Evolutionary conservation across 2,888 invertebrate species (phyloP).

Genomic region (Brachylomia viminalis): DNA sequence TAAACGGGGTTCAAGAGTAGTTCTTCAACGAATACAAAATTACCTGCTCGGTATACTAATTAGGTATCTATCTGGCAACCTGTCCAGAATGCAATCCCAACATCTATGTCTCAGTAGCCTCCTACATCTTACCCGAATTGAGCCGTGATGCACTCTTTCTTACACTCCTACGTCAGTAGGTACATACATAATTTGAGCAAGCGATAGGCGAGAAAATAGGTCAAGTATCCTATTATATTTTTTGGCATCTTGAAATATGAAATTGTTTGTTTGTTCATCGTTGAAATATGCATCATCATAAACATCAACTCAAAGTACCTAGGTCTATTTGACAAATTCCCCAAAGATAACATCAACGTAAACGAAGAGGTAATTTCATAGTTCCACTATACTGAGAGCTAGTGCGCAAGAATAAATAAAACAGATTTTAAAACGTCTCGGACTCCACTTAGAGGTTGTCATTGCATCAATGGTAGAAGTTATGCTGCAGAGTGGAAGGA

Average conservation of each 20-base stretch:
- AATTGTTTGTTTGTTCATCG: slow-evolving; percentile 2
- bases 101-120: slow-evolving; percentile 44
- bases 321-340: background rate
- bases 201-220: slow-evolving; percentile 31
- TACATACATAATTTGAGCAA: slow-evolving; percentile 11
- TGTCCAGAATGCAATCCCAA: slow-evolving; percentile 19
- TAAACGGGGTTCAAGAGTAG: background rate
- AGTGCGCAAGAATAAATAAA: background rate
- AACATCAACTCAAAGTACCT: background rate
- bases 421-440: background rate
- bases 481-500: background rate
- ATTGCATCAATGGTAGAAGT: background rate
- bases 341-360: background rate
- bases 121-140: slow-evolving; percentile 28
- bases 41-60: background rate
- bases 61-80: slow-evolving; percentile 15
- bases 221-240: slow-evolving; percentile 23
- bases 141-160: slow-evolving; percentile 34
- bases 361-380: background rate
- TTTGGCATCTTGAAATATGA: slow-evolving; percentile 36
- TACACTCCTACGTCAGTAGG: slow-evolving; percentile 1
- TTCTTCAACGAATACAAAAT: slow-evolving; percentile 1
- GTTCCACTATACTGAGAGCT: background rate
- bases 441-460: background rate
- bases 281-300: slow-evolving; percentile 2